Base-by-base conservation (phyloP, 2,888 invertebrate genomes). In the Lydus trimaculatus region DNA sequence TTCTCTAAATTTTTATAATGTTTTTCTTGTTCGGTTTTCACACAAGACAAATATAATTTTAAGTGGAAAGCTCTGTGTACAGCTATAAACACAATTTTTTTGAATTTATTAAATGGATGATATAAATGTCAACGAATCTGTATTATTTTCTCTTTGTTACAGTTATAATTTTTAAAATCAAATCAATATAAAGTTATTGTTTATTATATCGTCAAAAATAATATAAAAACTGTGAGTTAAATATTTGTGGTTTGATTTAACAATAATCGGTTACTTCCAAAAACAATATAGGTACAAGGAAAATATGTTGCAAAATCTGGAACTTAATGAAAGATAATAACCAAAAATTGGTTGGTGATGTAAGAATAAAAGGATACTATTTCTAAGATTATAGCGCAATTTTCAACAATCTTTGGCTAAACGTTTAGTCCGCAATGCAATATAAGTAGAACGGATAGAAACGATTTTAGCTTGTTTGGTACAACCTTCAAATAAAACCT, bases 391-490 rank as follows among this genome's bases (percentile, higher is more conserved):
- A 78, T 78, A 65, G 74, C 69, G 74, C 77, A 77, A 76, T 79
- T 77, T 73, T 73, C 74, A 66, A 63, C 71, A 73, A 75, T 75
- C 74, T 77, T 76, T 71, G 71, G 73, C 72, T 77, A 74, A 76
- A 76, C 73, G 76, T 70, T 71, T 72, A 75, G 72, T 74, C 73
- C 73, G 76, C 77, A 77, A 77, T 78, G 73, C 72, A 78, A 77
- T 78, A 77, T 76, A 79, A 80, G 77, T 79, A 76, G 78, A 78
- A 76, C 78, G 79, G 77, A 80, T 78, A 78, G 78, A 75, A 80
- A 75, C 80, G 80, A 81, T 81, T 80, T 76, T 78, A 76, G 78
- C 76, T 79, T 79, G 79, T 79, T 78, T 78, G 77, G 76, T 78
- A 78, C 78, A 75, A 75, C 76, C 79, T 79, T 78, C 79, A 76